A percentile compares a stretch with the other conserved stretches of the same genome.
Evolutionary conservation across 2,888 invertebrate species (phyloP).

Genomic region (Achlya flavicornis): DNA sequence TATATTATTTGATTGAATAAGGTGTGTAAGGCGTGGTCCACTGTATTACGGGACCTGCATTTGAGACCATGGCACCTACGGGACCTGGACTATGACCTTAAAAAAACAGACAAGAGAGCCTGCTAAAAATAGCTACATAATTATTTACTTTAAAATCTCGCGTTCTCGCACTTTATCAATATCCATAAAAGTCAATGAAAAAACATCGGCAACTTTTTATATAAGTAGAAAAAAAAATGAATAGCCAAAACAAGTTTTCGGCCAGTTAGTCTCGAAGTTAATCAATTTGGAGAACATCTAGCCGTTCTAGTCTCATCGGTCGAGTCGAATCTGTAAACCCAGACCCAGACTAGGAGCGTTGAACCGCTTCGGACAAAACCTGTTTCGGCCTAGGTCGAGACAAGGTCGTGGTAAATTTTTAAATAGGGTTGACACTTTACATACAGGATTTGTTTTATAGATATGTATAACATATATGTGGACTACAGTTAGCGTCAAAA

Average conservation of each 20-base stretch:
- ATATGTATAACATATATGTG: no score
- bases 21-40: no score
- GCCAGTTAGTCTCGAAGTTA: slow-evolving; percentile 1
- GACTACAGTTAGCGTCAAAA: no score
- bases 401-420: slow-evolving; percentile 52
- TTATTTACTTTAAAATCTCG: no score
- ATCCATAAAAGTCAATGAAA: neutral
- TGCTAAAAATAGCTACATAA: no score
- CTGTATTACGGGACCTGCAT: no score
- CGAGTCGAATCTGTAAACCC: neutral
- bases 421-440: slow-evolving; percentile 4
- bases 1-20: no score
- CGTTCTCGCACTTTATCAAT: no score
- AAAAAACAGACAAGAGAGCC: no score
- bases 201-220: neutral
- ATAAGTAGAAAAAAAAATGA: neutral
- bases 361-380: slow-evolving; percentile 41
- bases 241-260: neutral
- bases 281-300: neutral
- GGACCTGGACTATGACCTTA: no score
- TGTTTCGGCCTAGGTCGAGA: slow-evolving; percentile 54
- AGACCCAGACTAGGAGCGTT: slow-evolving; percentile 36
- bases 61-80: neutral
- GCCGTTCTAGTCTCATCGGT: neutral
- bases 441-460: neutral